Base-by-base conservation (phyloP, 2,888 invertebrate species). In the Sminthurides aquaticus region DNA sequence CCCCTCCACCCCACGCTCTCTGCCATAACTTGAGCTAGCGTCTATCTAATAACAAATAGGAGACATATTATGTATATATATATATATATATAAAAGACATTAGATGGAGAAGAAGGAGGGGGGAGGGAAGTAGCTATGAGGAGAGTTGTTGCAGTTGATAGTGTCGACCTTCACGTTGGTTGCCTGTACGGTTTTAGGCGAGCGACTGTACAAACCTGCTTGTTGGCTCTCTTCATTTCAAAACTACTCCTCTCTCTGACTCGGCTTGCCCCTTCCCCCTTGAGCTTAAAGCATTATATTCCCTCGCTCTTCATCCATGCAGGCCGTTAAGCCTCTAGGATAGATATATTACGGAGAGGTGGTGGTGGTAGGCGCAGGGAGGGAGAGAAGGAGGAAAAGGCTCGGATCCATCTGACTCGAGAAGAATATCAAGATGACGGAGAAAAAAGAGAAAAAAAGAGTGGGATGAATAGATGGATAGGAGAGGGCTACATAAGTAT, bases 201-300 rank as follows among this genome's bases (percentile, higher is more conserved):
- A 52, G 55, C 60, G 55, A 34, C 60, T 64, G 64, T 64, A 64
- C 64, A 64, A 64, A 64, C 64, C 64, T 64, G 64, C 63, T 62
- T 62, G 62, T 52, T 64, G 54, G 34, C 55, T 28, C 57, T 29
- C 57, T 62, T 58, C 63, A 63, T 63, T 58, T 43, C 43, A 48
- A 57, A 57, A 56, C 57, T 49, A 54, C 62, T 62, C 56, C 62
- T 61, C 61, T 52, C 61, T 61, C 60, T 59, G 24, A n/a, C 27
- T 57, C 55, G 24, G 26, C 27, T 28, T 58, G 26, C 11, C 20
- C 43, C 11, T n/a, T 43, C 58, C 27, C 48, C 5, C 58, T n/a
- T 57, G 25, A 57, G 27, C 28, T 5, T 8, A 15, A 52, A 5
- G 5, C 29, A 11, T 22, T 22, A 2, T 26, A 5, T 52, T 52